A percentile compares a stretch with the other conserved stretches of the same genome.
These are phyloP conservation scores for Lethenteron camtschaticum DNA, from an alignment of 2,113 vertebrate genomes.

Conservation along the genomic window DNA sequence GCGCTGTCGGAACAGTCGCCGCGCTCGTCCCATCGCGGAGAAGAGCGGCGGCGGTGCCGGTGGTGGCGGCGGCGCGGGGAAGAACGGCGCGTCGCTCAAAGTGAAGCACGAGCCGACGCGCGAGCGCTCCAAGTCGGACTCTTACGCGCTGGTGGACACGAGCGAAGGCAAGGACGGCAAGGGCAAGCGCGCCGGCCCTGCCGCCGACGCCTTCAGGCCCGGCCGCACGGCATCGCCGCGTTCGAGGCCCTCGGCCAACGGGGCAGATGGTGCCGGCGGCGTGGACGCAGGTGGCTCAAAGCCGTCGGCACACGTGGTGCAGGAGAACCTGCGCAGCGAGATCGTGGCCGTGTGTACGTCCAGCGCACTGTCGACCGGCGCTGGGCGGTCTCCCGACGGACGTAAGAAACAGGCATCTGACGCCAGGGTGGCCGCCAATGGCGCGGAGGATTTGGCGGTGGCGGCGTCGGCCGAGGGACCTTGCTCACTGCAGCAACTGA, in stretches of 20 bases:
- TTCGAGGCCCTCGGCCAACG: no score
- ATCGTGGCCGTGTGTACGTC: conserved; percentile 94
- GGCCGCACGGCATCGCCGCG: no score
- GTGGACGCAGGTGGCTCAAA: background rate
- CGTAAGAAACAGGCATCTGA: no score
- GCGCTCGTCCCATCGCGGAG: conserved; percentile 57
- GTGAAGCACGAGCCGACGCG: conserved; percentile 68
- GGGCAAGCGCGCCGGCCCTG: no score
- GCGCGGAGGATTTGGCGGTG: conserved; percentile 45
- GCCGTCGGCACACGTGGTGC: conserved; percentile 78
- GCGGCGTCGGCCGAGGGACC: no score
- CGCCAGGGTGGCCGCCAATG: conserved; percentile 20
- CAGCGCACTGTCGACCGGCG: conserved; percentile 53
- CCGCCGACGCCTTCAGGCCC: no score
- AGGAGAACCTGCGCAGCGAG: conserved; percentile 90
- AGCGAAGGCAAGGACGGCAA: background rate
- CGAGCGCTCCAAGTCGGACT: conserved; percentile 90
- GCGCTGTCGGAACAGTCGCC: conserved; percentile 19
- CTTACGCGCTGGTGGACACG: conserved; percentile 75
- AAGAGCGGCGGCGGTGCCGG: conserved; percentile 27
- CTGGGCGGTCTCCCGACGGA: conserved; percentile 10
- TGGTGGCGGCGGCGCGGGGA: conserved; percentile 25
- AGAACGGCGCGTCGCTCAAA: conserved; percentile 50
- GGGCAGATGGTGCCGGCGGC: no score
- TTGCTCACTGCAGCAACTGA: no score